Percentiles rank a stretch among this genome's conserved stretches.
Conservation (phyloP, 1,140 invertebrate species). For the Monochamus saltuarius region DNA sequence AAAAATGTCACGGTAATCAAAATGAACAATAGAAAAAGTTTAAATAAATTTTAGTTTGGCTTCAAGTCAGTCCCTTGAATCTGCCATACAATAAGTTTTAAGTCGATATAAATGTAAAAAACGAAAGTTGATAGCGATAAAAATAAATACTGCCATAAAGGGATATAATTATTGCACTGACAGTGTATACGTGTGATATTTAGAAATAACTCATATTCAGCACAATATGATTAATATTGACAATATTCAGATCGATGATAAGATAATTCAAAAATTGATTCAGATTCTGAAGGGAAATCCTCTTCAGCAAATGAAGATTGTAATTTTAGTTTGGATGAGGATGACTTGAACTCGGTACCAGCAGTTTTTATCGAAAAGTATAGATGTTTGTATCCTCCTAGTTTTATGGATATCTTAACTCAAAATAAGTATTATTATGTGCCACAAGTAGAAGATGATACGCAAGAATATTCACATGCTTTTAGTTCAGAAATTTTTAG, state of each 20-base stretch:
- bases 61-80: constrained; percentile 68
- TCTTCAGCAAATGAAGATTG: constrained; percentile 22
- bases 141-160: constrained; percentile 64
- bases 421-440: constrained; percentile 62
- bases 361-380: constrained; percentile 66
- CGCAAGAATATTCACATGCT: constrained; percentile 59
- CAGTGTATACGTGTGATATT: constrained; percentile 59
- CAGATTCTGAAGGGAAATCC: constrained; percentile 19
- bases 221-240: not conserved
- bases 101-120: constrained; percentile 58
- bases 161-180: constrained; percentile 62
- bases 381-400: constrained; percentile 60
- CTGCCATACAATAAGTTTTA: constrained; percentile 67
- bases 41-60: constrained; percentile 69
- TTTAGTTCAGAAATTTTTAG: constrained; percentile 65
- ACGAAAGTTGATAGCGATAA: constrained; percentile 55
- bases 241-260: not conserved
- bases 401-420: constrained; percentile 67
- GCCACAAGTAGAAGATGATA: constrained; percentile 73
- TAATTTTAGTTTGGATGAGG: constrained; percentile 30
- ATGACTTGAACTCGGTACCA: constrained; percentile 53
- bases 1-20: constrained; percentile 58
- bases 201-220: constrained; percentile 46
- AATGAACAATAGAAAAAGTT: constrained; percentile 63
- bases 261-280: constrained; percentile 20